A percentile compares a stretch with the other conserved stretches of the same genome.
phyloP scores from a whole-genome alignment of 2,113 vertebrate species.

The Petaurus breviceps region DNA sequence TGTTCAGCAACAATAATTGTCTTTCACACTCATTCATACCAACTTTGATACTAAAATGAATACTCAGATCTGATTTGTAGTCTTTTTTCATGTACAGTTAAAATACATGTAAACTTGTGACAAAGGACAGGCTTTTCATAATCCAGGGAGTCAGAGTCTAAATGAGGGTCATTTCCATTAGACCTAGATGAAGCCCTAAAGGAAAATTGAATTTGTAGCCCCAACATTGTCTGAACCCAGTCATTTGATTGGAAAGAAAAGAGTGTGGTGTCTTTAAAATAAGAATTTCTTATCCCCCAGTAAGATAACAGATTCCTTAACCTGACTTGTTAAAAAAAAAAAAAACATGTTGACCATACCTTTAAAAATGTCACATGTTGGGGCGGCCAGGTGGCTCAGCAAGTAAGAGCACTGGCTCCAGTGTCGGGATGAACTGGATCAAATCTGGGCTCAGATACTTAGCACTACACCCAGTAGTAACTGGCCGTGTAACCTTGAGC shows the following conservation, averaged over 20 bases:
- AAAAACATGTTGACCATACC: not conserved
- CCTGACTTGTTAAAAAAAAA: rapidly evolving
- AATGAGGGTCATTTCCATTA: constrained; percentile 64
- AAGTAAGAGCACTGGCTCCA: no score
- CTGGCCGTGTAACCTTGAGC: no score
- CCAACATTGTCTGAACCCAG: not conserved
- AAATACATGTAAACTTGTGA: constrained; percentile 67
- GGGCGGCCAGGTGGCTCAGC: no score
- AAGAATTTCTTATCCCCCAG: not conserved
- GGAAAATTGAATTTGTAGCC: constrained; percentile 59
- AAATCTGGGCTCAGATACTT: no score
- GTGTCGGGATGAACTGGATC: no score
- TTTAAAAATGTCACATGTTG: not conserved
- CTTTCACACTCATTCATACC: not conserved
- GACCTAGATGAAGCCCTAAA: constrained; percentile 53
- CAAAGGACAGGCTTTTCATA: constrained; percentile 14
- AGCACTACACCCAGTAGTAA: no score
- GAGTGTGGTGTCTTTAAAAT: constrained; percentile 16
- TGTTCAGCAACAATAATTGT: not conserved
- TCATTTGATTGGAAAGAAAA: not conserved
- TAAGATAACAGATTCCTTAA: not conserved
- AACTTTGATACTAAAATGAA: constrained; percentile 4
- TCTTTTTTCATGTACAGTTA: constrained; percentile 34
- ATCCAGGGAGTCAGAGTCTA: constrained; percentile 55
- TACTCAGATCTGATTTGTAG: not conserved